Percentiles rank a stretch among this genome's conserved stretches.
Evolutionary conservation across 1,140 invertebrate species (phyloP).

Genomic region (Brachystomella parvula): DNA sequence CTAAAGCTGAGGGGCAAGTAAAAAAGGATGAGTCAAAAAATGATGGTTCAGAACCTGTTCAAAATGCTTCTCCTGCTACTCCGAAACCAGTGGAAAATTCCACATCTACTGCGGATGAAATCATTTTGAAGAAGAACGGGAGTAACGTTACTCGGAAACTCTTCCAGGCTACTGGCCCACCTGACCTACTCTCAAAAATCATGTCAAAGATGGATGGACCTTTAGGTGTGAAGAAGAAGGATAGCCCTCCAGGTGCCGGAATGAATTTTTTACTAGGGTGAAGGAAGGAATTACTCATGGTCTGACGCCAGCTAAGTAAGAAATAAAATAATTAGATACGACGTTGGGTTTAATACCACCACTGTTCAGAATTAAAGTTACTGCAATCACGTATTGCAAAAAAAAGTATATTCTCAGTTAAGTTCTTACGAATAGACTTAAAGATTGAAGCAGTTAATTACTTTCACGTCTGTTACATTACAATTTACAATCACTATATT

Average conservation of each 20-base stretch:
- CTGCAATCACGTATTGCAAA: no score
- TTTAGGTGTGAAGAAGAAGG: background rate
- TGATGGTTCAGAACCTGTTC: background rate
- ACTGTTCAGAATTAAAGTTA: no score
- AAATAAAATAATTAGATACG: no score
- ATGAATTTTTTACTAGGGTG: background rate
- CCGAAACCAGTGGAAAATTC: background rate
- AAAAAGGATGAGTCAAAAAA: background rate
- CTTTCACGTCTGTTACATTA: no score
- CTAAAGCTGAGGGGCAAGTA: no score
- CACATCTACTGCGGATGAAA: conserved; percentile 19
- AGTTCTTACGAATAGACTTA: no score
- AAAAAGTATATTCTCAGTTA: no score
- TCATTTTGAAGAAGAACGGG: conserved; percentile 27
- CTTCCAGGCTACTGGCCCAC: conserved; percentile 17
- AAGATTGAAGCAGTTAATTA: background rate
- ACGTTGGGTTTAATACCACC: no score
- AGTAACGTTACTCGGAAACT: conserved; percentile 27
- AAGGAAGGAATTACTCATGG: background rate
- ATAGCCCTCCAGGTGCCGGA: conserved; percentile 1
- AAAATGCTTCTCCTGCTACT: background rate
- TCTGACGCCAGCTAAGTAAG: no score
- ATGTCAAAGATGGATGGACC: conserved; percentile 26
- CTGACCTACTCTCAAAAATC: conserved; percentile 25
- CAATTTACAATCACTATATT: background rate